Evolutionary conservation across 1,140 invertebrate genomes (phyloP).

Genomic region (Parasteatoda tepidariorum): DNA sequence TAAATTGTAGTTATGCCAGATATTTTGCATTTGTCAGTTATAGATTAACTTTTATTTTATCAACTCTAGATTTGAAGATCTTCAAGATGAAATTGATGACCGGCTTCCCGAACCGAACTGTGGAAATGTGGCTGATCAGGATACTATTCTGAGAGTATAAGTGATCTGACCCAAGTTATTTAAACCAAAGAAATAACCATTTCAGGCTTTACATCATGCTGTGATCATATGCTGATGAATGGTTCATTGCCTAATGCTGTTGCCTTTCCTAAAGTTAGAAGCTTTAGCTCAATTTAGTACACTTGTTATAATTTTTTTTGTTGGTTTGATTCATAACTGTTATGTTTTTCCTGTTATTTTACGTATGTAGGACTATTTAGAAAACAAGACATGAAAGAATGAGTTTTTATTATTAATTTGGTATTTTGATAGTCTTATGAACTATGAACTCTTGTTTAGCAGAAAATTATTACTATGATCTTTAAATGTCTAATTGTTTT

Average conservation of each 20-base stretch:
- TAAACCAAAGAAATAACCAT: neutral
- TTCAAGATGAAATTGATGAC: slow-evolving; percentile 62
- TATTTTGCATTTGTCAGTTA: neutral
- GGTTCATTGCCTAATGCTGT: neutral
- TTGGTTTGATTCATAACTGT: too few relatives aligned
- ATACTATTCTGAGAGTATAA: slow-evolving; percentile 44
- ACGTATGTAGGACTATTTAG: too few relatives aligned
- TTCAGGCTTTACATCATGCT: neutral
- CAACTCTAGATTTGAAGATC: slow-evolving; percentile 57
- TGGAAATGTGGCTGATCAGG: slow-evolving; percentile 57
- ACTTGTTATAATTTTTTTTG: too few relatives aligned
- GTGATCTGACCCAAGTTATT: neutral
- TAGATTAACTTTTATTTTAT: neutral
- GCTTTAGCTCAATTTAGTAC: too few relatives aligned
- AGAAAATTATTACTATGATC: too few relatives aligned
- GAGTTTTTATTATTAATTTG: too few relatives aligned
- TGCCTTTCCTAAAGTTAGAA: neutral
- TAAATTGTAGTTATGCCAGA: neutral
- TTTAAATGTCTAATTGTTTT: too few relatives aligned
- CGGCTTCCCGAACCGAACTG: slow-evolving; percentile 43
- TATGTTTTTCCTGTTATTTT: too few relatives aligned
- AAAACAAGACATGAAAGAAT: too few relatives aligned
- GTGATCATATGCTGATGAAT: neutral
- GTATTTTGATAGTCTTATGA: too few relatives aligned
- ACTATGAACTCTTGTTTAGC: too few relatives aligned